A percentile compares a stretch with the other conserved stretches of the same genome.
These are phyloP conservation scores for Charaxes varanes DNA, from an alignment of 1,140 invertebrate genomes.

Conservation along the genomic window DNA sequence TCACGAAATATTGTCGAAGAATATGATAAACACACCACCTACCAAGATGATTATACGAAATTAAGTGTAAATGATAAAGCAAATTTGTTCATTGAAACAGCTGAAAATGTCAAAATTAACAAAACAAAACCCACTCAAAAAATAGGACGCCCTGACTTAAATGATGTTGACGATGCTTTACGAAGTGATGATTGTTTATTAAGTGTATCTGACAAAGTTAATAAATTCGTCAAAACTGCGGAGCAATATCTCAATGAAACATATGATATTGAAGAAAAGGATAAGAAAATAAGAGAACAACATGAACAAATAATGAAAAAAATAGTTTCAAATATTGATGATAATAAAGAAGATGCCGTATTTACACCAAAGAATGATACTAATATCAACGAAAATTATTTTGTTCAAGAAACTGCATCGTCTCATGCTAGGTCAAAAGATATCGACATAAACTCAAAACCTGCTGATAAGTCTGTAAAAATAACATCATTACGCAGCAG, in stretches of 20 bases:
- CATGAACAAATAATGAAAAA: slow-evolving; percentile 59
- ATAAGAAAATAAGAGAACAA: slow-evolving; percentile 62
- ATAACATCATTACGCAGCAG: slow-evolving; percentile 72
- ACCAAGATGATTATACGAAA: slow-evolving; percentile 77
- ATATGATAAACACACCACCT: slow-evolving; percentile 66
- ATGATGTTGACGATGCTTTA: slow-evolving; percentile 73
- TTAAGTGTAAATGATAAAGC: slow-evolving; percentile 80
- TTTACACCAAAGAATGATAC: slow-evolving; percentile 5
- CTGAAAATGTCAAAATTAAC: slow-evolving; percentile 73
- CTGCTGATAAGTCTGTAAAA: slow-evolving; percentile 43
- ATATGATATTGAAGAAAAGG: slow-evolving; percentile 51
- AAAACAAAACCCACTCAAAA: slow-evolving; percentile 62
- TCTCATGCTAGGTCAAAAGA: slow-evolving; percentile 38
- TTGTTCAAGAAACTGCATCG: slow-evolving; percentile 17
- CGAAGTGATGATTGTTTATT: slow-evolving; percentile 74
- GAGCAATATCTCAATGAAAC: slow-evolving; percentile 69
- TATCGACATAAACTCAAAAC: slow-evolving; percentile 22
- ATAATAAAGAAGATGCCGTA: slow-evolving; percentile 17
- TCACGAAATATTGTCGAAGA: slow-evolving; percentile 55
- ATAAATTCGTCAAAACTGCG: slow-evolving; percentile 76
- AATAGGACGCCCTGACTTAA: slow-evolving; percentile 67
- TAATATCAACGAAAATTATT: slow-evolving; percentile 20
- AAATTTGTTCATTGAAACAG: slow-evolving; percentile 77
- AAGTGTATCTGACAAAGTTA: slow-evolving; percentile 77
- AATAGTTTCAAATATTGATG: slow-evolving; percentile 41